phyloP scores from a whole-genome alignment of 2,113 vertebrate genomes.

The Neogobius melanostomus region DNA sequence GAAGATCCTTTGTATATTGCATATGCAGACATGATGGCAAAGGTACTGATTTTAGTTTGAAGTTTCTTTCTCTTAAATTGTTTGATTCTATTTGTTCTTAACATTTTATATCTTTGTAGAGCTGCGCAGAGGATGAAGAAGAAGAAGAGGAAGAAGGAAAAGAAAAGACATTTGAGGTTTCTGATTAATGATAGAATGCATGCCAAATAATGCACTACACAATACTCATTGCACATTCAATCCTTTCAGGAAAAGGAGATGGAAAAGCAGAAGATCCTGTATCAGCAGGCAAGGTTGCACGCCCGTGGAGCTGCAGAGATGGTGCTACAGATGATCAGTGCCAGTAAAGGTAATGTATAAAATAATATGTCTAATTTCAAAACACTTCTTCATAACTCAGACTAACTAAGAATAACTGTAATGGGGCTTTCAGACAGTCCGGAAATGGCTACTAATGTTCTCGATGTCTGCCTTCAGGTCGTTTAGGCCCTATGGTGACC shows the following conservation, averaged over 20 bases:
- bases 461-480: constrained; percentile 73
- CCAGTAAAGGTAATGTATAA: constrained; percentile 87
- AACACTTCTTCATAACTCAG: neutral
- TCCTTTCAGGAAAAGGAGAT: constrained; percentile 91
- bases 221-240: neutral
- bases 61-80: neutral
- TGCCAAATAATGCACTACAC: neutral
- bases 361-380: neutral
- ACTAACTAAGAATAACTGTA: too few species aligned
- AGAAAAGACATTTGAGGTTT: constrained; percentile 97
- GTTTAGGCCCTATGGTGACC: constrained; percentile 90
- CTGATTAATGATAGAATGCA: neutral
- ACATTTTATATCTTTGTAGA: constrained; percentile 52
- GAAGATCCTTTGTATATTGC: constrained; percentile 92
- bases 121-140: constrained; percentile 84
- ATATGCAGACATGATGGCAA: constrained; percentile 99
- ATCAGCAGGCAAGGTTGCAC: constrained; percentile 95
- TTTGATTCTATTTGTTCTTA: neutral
- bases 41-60: constrained; percentile 74
- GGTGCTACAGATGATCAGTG: constrained; percentile 97
- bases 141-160: constrained; percentile 88
- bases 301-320: constrained; percentile 96
- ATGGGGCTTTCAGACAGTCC: too few species aligned
- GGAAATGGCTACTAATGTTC: neutral
- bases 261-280: constrained; percentile 98